phyloP scores from a whole-genome alignment of 92 coral and sea anemone species.

The Anthopleura xanthogrammica region DNA sequence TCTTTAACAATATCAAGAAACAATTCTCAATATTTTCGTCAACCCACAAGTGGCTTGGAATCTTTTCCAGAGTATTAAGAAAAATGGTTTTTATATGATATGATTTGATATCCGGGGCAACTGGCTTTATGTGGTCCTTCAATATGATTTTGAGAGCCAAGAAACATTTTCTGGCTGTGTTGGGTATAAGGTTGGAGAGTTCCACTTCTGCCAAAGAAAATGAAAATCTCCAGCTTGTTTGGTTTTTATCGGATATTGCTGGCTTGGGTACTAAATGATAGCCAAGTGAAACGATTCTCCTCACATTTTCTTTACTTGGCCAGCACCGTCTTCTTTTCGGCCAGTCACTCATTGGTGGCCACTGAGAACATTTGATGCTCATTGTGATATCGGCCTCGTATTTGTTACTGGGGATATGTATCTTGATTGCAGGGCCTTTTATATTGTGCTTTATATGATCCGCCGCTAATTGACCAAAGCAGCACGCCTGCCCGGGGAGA shows the following conservation, averaged over 20 bases:
- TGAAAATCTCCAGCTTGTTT: constrained; percentile 51
- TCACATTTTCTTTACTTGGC: constrained; percentile 15
- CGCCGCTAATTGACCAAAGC: no score
- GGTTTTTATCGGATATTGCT: constrained; percentile 13
- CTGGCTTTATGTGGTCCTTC: constrained; percentile 44
- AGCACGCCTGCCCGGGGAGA: no score
- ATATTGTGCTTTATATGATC: no score
- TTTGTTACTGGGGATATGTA: no score
- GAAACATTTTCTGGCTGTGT: constrained; percentile 50
- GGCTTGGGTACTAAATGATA: constrained; percentile 52
- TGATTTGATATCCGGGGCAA: constrained; percentile 1
- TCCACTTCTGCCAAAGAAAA: constrained; percentile 56
- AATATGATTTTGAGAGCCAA: constrained; percentile 44
- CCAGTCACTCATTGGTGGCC: no score
- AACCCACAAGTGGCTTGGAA: constrained; percentile 27
- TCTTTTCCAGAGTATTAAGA: constrained; percentile 34
- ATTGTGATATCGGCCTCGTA: no score
- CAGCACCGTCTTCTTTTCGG: no score
- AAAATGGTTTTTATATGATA: constrained; percentile 44
- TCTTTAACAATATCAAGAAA: constrained; percentile 23
- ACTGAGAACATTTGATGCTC: no score
- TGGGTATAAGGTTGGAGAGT: constrained; percentile 44
- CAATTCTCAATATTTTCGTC: constrained; percentile 32
- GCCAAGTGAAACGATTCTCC: constrained; percentile 37
- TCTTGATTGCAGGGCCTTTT: no score